Base-by-base conservation (phyloP, 2,888 invertebrate species). In the Chaetogeoica ovagalla region DNA sequence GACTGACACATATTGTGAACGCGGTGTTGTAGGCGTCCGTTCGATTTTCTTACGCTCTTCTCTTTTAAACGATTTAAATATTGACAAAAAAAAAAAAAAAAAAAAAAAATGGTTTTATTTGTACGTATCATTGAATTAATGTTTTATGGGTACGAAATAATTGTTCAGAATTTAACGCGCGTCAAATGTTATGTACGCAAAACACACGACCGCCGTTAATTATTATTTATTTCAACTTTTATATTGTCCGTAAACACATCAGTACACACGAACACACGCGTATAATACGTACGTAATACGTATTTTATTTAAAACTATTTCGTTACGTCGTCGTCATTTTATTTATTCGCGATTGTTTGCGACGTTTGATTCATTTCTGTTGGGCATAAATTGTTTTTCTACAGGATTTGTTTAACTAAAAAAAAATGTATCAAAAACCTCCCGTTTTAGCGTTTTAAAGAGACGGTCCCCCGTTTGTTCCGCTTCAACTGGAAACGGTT, bases 381-480 rank as follows among this genome's bases (percentile, higher is more conserved):
- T 21, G 8, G 37, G 21, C 48, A 30, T 30, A 55, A 39, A 11
- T 48, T 48, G 13, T 48, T 37, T 62, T 5, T 62, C 30, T 62
- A 48, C 1, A 30, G 7, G 37, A 57, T 63, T 74, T 74, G 63
- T 55, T 65, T 55, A 72, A 65, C n/a, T 21, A 30, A 30, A 30
- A 30, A 63, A 55, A 48, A 48, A 48, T 13, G 48, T 11, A 1
- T 43, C n/a, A 8, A n/a, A 71, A 65, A 21, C 21, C 55, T 65
- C n/a, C 39, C 11, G 37, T 7, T 72, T 62, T 48, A 48, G n/a
- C 5, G 55, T 30, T 23, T 76, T 68, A 48, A 76, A 76, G 76
- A 30, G 69, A 76, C 43, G 60, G 60, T 76, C n/a, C n/a, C n/a
- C n/a, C n/a, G 76, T 60, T 60, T 60, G 59, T 9, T 48, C 8